Evolutionary conservation across 2,113 vertebrate species (phyloP).

Genomic region (Eudyptes chrysolophus): DNA sequence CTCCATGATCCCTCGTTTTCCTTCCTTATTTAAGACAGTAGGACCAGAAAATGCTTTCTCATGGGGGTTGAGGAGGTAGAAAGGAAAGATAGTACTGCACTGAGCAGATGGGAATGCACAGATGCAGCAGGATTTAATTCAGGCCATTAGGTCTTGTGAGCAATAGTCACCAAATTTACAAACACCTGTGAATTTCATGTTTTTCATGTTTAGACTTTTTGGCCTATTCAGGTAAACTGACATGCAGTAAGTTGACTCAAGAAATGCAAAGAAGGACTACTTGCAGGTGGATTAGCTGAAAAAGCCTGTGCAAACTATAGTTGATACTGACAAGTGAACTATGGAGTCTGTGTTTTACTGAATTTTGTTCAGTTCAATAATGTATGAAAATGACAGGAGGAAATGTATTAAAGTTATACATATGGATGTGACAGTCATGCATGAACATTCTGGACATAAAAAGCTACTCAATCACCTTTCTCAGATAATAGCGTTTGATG

Average conservation of each 20-base stretch:
- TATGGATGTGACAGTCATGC: slow-evolving; percentile 45
- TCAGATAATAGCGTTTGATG: slow-evolving; percentile 13
- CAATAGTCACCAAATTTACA: not conserved
- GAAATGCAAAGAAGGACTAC: not conserved
- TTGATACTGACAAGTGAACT: slow-evolving; percentile 44
- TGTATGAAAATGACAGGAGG: slow-evolving; percentile 41
- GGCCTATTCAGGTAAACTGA: not conserved
- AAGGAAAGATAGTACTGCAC: not conserved
- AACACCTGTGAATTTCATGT: not conserved
- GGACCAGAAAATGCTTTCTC: not conserved
- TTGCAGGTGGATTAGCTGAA: not conserved
- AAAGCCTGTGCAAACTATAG: slow-evolving; percentile 2
- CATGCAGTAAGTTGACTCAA: not conserved
- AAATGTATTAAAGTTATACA: slow-evolving; percentile 42
- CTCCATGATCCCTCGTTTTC: not conserved
- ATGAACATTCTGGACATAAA: slow-evolving; percentile 30
- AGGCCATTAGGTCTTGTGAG: not conserved
- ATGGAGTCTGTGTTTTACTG: slow-evolving; percentile 27
- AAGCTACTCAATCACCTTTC: slow-evolving; percentile 38
- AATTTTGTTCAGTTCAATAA: slow-evolving; percentile 55
- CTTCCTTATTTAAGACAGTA: not conserved
- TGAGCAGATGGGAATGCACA: not conserved
- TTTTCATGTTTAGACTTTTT: not conserved
- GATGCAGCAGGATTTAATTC: not conserved
- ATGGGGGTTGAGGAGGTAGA: not conserved